Conservation (phyloP, 2,888 invertebrate genomes). For the Tetheella fluctuosa region DNA sequence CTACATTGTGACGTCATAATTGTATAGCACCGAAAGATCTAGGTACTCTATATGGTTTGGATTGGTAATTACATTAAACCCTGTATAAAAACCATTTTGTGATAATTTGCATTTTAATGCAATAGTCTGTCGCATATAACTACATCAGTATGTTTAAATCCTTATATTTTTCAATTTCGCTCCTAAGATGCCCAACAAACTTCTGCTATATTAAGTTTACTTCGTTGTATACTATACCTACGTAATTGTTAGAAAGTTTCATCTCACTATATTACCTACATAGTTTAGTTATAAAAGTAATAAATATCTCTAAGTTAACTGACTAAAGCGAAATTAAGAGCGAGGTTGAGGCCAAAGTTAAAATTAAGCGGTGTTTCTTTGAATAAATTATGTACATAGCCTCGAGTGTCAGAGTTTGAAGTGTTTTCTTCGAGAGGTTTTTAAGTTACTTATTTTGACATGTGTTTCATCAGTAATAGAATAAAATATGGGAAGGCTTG, state of each 20-base stretch:
- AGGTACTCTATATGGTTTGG: too few relatives aligned
- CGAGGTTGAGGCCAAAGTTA: slow-evolving; percentile 19
- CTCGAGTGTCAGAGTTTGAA: slow-evolving; percentile 4
- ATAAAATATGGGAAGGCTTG: too few relatives aligned
- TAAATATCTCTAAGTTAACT: slow-evolving; percentile 16
- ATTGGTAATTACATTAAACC: too few relatives aligned
- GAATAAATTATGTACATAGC: slow-evolving; percentile 23
- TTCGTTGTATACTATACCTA: slow-evolving; percentile 18
- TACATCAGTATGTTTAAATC: neutral
- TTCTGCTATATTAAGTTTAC: slow-evolving; percentile 33
- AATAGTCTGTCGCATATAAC: too few relatives aligned
- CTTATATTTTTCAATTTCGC: neutral
- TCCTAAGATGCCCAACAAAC: slow-evolving; percentile 20
- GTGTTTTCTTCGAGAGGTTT: neutral
- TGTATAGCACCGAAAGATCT: too few relatives aligned
- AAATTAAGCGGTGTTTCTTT: slow-evolving; percentile 21
- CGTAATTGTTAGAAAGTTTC: neutral
- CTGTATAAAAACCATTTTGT: too few relatives aligned
- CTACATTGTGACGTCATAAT: too few relatives aligned
- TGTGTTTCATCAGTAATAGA: too few relatives aligned
- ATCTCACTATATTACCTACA: neutral
- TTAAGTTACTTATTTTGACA: neutral
- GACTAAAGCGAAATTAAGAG: slow-evolving; percentile 12
- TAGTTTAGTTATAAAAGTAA: slow-evolving; percentile 12
- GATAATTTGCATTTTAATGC: too few relatives aligned